A percentile compares a stretch with the other conserved stretches of the same genome.
Evolutionary conservation across 2,797 vertebrate genomes (phyloP).

Genomic region (Rhynchonycteris naso): DNA sequence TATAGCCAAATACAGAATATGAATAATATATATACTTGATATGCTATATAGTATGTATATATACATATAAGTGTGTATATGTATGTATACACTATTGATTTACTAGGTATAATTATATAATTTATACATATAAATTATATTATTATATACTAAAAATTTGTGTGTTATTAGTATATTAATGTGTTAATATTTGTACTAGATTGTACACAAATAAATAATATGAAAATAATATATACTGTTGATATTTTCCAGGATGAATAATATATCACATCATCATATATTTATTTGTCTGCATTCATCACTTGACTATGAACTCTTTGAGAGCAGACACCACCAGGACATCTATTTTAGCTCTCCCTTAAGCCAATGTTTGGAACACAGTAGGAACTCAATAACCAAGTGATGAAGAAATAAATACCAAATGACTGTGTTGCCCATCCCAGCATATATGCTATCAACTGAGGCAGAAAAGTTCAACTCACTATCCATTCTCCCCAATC

Average conservation of each 20-base stretch:
- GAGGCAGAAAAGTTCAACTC: slow-evolving; percentile 6
- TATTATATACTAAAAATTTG: neutral
- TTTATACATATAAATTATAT: neutral
- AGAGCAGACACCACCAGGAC: neutral
- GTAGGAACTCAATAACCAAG: neutral
- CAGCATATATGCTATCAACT: neutral
- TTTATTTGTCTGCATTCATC: neutral
- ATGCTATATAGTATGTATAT: neutral
- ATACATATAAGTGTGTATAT: neutral
- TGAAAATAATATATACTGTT: neutral
- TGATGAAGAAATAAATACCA: neutral
- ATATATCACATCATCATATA: neutral
- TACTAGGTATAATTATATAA: neutral
- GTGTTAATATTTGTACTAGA: neutral
- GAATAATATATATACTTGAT: neutral
- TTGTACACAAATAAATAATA: neutral
- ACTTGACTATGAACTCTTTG: neutral
- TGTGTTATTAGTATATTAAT: neutral
- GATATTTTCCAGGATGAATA: neutral
- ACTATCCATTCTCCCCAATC: neutral
- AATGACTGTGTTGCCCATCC: neutral
- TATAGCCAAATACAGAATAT: neutral
- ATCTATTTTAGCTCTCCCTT: neutral
- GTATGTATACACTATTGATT: neutral
- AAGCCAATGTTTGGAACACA: neutral